Base-by-base conservation (phyloP, 2,113 vertebrate species). In the Corythornis cristatus region DNA sequence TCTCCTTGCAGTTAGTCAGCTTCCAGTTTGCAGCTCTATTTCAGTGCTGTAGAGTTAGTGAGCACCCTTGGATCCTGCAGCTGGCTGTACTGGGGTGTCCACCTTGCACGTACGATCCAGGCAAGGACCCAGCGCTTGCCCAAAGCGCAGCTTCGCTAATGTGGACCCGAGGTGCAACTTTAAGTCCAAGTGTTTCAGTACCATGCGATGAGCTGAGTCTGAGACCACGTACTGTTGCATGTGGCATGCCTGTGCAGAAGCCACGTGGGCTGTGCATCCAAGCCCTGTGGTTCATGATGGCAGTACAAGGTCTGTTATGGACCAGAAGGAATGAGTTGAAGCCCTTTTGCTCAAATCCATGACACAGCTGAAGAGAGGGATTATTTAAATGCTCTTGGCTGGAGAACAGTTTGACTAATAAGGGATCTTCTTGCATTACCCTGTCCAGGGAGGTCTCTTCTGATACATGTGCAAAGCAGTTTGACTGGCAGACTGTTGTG, bases 121-220 rank as follows among this genome's bases (percentile, higher is more conserved):
- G 12, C 13, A 28, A 62, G 51, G 31, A 17, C 22, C 0, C 0
- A 56, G 42, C 2, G 0, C 11, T 62, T 53, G 17, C 37, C 13
- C 9, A 12, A 51, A 54, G 48, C 22, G 25, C 53, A 53, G 42
- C n/a, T 79, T 53, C 65, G 45, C 40, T 33, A 37, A 37, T 1
- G 0, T 14, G 40, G n/a, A 8, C 43, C 42, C 46, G 18, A 42
- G 50, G 37, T 60, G 14, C 16, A 23, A 17, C 3, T 28, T 31
- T 5, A 45, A 58, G 37, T 45, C 56, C 5, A 5, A 25, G 48
- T 14, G 8, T 25, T 37, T 53, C 26, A 11, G 16, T 67, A 26
- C 10, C 4, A 4, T 2, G 43, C 20, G 48, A 31, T 35, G 62
- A 51, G 48, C 22, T 1, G 15, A 61, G 37, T 73, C 51, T 35